phyloP scores from a whole-genome alignment of 2,113 vertebrate species.

The Myotis davidii region DNA sequence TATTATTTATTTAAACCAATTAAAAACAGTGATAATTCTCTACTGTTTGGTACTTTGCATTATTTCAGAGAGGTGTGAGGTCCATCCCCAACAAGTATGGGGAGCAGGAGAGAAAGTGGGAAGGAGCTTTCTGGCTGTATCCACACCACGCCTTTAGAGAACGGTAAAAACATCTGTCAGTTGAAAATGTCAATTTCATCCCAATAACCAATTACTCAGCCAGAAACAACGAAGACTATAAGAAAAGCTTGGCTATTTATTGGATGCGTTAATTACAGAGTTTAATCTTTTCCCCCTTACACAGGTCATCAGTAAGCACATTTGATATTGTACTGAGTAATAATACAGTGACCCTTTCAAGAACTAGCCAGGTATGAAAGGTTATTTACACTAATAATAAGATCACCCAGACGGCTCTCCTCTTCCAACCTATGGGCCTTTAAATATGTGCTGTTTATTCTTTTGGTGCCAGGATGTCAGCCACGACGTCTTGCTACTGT shows the following conservation, averaged over 20 bases:
- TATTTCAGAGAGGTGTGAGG: not conserved
- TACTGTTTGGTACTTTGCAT: not conserved
- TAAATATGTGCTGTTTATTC: not conserved
- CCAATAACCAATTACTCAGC: not conserved
- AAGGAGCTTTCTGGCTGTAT: not conserved
- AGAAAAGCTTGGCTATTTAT: not conserved
- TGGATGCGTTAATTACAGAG: not conserved
- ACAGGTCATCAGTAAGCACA: not conserved
- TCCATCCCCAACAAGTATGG: not conserved
- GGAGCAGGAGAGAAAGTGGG: not conserved
- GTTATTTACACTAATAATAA: not conserved
- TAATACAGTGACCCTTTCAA: not conserved
- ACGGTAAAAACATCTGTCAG: not conserved
- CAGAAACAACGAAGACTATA: not conserved
- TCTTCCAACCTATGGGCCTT: not conserved
- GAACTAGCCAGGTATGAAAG: not conserved
- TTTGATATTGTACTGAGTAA: not conserved
- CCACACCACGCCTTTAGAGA: not conserved
- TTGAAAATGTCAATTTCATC: not conserved
- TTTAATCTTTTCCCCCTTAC: not conserved
- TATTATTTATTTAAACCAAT: not conserved
- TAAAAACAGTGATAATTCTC: not conserved
- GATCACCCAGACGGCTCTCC: not conserved
- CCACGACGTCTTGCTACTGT: not conserved
- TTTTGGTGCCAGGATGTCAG: not conserved